These are phyloP conservation scores for Emydoidea blandingii DNA, from an alignment of 2,797 vertebrate genomes.

Conservation along the genomic window DNA sequence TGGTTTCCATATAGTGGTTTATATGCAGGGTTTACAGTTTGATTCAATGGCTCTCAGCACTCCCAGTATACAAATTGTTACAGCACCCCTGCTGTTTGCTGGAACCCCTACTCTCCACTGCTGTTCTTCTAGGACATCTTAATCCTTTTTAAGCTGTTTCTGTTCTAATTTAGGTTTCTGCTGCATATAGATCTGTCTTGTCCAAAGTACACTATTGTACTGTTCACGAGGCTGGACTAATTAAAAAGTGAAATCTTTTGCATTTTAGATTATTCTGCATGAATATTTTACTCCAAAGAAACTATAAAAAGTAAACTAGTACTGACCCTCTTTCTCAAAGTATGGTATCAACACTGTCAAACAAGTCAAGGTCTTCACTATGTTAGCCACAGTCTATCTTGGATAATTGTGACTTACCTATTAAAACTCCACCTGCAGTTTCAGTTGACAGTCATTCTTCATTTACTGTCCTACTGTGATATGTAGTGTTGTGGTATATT, in stretches of 20 bases:
- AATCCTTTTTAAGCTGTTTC: constrained; percentile 36
- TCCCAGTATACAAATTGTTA: too few relatives aligned
- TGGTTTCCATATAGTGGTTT: too few relatives aligned
- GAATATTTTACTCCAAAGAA: neutral
- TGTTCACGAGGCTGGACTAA: neutral
- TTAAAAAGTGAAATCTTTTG: neutral
- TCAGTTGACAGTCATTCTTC: neutral
- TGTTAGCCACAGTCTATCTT: neutral
- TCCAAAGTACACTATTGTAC: neutral
- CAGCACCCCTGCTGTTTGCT: neutral
- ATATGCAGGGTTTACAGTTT: too few relatives aligned
- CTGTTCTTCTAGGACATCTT: constrained; percentile 40
- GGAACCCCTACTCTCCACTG: neutral
- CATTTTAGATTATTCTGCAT: neutral
- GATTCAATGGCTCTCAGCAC: too few relatives aligned
- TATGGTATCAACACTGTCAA: neutral
- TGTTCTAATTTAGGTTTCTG: constrained; percentile 12
- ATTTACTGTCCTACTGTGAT: neutral
- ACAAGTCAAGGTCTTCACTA: neutral
- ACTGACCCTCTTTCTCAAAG: neutral
- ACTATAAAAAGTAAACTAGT: neutral
- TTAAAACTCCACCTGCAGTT: neutral
- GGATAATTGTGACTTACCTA: neutral
- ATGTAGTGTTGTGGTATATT: neutral
- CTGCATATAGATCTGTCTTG: constrained; percentile 24